Base-by-base conservation (phyloP, 2,797 vertebrate species). In the Sebastes taczanowskii region DNA sequence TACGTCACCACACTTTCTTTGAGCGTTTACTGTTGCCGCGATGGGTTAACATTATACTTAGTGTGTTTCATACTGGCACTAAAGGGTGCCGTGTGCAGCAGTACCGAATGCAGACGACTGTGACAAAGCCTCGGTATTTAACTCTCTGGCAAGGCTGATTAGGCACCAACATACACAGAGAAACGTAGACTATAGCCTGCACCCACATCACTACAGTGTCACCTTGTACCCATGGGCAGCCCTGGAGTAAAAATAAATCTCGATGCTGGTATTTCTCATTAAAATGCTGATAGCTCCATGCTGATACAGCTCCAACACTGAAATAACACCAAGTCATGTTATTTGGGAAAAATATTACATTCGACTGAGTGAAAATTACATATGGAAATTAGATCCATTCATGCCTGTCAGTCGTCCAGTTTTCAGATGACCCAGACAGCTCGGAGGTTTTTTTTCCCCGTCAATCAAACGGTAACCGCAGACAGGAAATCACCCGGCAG, bases 221-320 rank as follows among this genome's bases (percentile, higher is more conserved):
- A 46, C 75, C 64, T 75, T 53, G 66, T 70, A 34, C 63, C 83
- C 88, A 80, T 29, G 46, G 66, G 83, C 79, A 73, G 83, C 76
- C 78, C 59, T 35, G 71, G 32, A 81, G 82, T 63, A 27, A 77
- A 74, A 55, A 71, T 23, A 60, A 72, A 56, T 83, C 63, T 30
- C 29, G 61, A 81, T 75, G 75, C 66, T 74, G 53, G 22, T 69
- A 25, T 70, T 53, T 52, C 84, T 86, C 81, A 80, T 86, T 83
- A 56, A 55, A 77, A 84, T 69, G 25, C 74, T 60, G 59, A 67
- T 7, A 18, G 23, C 78, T 69, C 27, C 1, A 9, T 9, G 60
- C 60, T 29, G 23, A 10, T 23, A 49, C 20, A 34, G 52, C 62
- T 25, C 22, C 35, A 6, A 64, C 64, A 52, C 20, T 22, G 30